Conservation (phyloP, 2,888 invertebrate genomes). For the Adelphocoris suturalis region DNA sequence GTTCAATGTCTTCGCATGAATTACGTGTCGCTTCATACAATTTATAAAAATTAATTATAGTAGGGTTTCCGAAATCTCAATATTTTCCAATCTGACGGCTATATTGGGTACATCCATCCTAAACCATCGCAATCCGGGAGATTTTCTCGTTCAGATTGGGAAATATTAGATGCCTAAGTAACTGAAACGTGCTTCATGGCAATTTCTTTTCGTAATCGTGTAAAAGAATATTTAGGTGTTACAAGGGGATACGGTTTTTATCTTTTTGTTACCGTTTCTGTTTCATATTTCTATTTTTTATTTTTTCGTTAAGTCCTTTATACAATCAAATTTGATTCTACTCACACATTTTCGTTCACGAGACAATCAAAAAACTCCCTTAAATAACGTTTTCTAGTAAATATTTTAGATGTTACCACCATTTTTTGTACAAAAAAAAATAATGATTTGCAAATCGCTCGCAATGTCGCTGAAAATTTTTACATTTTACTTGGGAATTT, state of each 20-base stretch:
- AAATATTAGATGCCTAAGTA: neutral
- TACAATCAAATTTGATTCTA: constrained; percentile 6
- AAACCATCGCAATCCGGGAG: no score
- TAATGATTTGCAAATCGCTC: constrained; percentile 8
- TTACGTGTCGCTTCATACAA: neutral
- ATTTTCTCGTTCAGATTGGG: neutral
- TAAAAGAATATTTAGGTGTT: neutral
- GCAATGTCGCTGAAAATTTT: neutral
- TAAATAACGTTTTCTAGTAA: neutral
- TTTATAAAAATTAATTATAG: no score
- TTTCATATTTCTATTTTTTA: neutral
- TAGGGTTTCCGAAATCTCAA: neutral
- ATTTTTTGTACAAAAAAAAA: constrained; percentile 9
- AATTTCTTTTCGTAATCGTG: neutral
- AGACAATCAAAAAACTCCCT: constrained; percentile 13
- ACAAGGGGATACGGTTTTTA: neutral
- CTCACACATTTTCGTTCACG: neutral
- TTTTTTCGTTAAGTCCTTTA: neutral
- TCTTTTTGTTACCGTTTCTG: neutral
- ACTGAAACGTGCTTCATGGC: neutral
- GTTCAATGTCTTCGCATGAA: neutral
- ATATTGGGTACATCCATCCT: neutral
- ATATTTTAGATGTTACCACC: constrained; percentile 29
- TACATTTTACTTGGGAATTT: neutral
- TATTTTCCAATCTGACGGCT: neutral